phyloP scores from a whole-genome alignment of 2,888 invertebrate species.

The Andrena dorsata region DNA sequence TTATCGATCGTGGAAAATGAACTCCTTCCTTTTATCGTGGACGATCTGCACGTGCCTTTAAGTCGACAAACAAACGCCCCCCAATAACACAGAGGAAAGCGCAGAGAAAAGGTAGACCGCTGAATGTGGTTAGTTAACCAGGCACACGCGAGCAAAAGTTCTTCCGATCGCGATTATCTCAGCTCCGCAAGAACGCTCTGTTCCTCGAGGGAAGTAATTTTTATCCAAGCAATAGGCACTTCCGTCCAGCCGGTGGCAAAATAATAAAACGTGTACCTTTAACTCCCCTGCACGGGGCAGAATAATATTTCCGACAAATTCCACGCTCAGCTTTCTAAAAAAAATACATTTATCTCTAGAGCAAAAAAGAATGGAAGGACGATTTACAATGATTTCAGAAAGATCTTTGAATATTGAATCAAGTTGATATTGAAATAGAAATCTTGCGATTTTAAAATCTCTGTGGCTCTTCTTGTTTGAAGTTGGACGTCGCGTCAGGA shows the following conservation, averaged over 20 bases:
- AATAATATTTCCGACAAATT: background rate
- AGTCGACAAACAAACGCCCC: conserved; percentile 44
- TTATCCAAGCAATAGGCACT: conserved; percentile 9
- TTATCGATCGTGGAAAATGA: conserved; percentile 48
- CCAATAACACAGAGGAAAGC: background rate
- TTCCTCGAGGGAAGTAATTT: background rate
- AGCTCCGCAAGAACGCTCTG: background rate
- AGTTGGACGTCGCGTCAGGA: conserved; percentile 1
- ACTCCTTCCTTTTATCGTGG: conserved; percentile 29
- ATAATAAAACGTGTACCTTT: background rate
- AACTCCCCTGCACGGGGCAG: background rate
- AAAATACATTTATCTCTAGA: background rate
- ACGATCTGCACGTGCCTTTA: conserved; percentile 37
- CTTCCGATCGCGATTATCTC: conserved; percentile 25
- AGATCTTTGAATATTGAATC: background rate
- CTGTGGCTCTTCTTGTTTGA: background rate
- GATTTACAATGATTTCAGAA: background rate
- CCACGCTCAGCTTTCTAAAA: background rate
- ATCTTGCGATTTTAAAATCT: background rate
- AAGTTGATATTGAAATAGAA: too few relatives aligned
- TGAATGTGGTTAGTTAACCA: conserved; percentile 20
- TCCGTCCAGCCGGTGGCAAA: background rate
- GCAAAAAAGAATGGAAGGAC: background rate
- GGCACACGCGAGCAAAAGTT: conserved; percentile 41
- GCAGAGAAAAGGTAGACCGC: background rate